phyloP scores from a whole-genome alignment of 2,888 invertebrate genomes.

The Podabrus alpinus region DNA sequence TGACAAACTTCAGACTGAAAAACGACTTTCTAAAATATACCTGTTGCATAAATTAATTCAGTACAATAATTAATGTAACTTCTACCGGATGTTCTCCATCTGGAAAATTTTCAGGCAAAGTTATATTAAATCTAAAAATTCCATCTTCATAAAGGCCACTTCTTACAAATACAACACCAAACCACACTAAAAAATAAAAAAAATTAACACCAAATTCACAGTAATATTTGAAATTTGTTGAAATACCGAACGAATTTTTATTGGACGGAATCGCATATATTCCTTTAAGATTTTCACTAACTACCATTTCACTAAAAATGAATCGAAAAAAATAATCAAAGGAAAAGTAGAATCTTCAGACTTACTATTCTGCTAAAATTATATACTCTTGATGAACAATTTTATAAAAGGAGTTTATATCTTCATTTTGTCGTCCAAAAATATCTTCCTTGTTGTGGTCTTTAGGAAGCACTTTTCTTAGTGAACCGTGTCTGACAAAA shows the following conservation, averaged over 20 bases:
- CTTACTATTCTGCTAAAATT: conserved; percentile 92
- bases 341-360: conserved; percentile 33
- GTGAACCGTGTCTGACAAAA: conserved; percentile 61
- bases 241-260: conserved; percentile 77
- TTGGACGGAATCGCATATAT: conserved; percentile 92
- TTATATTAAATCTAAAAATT: conserved; percentile 85
- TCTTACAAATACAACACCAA: conserved; percentile 87
- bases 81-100: conserved; percentile 82
- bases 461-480: conserved; percentile 61
- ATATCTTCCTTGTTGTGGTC: conserved; percentile 63
- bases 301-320: conserved; percentile 77
- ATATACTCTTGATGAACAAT: conserved; percentile 87
- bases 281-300: conserved; percentile 83
- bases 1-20: conserved; percentile 87
- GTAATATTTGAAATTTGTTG: conserved; percentile 36
- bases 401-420: conserved; percentile 68
- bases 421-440: conserved; percentile 61
- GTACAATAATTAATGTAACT: conserved; percentile 33
- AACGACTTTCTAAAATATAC: conserved; percentile 69
- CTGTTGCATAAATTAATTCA: neutral
- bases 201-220: neutral
- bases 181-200: conserved; percentile 74
- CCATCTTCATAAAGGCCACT: conserved; percentile 88
- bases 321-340: conserved; percentile 15
- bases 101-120: conserved; percentile 87